phyloP scores from a whole-genome alignment of 2,113 vertebrate species.

The Heloderma charlesbogerti region DNA sequence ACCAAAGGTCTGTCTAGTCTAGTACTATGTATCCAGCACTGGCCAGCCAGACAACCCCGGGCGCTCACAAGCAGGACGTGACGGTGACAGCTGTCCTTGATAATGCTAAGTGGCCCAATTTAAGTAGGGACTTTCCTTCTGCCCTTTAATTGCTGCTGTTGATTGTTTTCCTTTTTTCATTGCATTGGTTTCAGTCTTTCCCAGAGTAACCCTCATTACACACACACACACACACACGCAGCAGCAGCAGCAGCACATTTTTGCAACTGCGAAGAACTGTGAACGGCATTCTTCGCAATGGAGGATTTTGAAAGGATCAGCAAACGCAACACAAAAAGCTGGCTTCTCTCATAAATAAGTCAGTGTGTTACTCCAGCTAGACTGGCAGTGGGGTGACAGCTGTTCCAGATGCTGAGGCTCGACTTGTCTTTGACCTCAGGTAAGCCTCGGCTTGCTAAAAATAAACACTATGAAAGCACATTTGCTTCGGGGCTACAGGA shows the following conservation, averaged over 20 bases:
- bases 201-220: slow-evolving; percentile 28
- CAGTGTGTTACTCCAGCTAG: slow-evolving; percentile 75
- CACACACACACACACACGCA: neutral
- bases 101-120: neutral
- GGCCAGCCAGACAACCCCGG: neutral
- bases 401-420: slow-evolving; percentile 62
- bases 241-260: slow-evolving; percentile 6
- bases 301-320: slow-evolving; percentile 42
- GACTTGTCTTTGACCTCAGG: slow-evolving; percentile 48
- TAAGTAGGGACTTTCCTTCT: neutral
- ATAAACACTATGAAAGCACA: slow-evolving; percentile 47
- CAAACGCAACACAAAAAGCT: slow-evolving; percentile 49
- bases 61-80: neutral
- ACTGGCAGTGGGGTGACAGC: slow-evolving; percentile 65
- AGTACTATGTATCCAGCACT: neutral
- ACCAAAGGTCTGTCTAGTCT: neutral
- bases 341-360: slow-evolving; percentile 74
- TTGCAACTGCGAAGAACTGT: slow-evolving; percentile 47
- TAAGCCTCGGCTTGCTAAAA: slow-evolving; percentile 64
- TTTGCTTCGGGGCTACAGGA: slow-evolving; percentile 41
- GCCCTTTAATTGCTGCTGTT: slow-evolving; percentile 9
- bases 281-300: slow-evolving; percentile 39
- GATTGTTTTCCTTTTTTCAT: neutral
- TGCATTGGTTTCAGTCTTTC: accelerated
- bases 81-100: neutral